phyloP scores from a whole-genome alignment of 1,140 invertebrate species.

The Leguminivora glycinivorella region DNA sequence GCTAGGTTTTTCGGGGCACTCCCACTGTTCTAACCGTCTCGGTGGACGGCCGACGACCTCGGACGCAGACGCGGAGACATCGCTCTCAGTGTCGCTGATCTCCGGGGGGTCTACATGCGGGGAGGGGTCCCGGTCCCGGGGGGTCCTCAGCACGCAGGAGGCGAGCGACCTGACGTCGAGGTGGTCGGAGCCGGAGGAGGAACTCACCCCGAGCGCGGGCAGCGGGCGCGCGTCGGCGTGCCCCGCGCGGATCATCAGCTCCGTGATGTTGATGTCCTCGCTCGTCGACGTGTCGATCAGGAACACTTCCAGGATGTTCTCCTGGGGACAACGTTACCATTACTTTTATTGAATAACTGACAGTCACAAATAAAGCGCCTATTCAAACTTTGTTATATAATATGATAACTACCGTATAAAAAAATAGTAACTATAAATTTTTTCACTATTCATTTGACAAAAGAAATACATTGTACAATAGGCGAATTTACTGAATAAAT shows the following conservation, averaged over 20 bases:
- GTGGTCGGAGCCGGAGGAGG: neutral
- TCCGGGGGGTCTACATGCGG: neutral
- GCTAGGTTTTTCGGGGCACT: neutral
- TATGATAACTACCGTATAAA: too few species aligned
- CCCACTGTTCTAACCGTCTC: constrained; percentile 41
- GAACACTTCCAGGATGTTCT: constrained; percentile 53
- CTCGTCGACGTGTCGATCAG: constrained; percentile 57
- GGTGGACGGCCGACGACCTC: constrained; percentile 37
- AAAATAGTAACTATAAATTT: too few species aligned
- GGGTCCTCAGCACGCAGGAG: constrained; percentile 19
- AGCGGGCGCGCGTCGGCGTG: constrained; percentile 52
- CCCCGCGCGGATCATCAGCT: constrained; percentile 49
- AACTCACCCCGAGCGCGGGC: neutral
- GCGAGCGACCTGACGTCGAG: constrained; percentile 37
- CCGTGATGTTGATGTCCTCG: constrained; percentile 51
- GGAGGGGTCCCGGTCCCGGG: constrained; percentile 1
- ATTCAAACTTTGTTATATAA: too few species aligned
- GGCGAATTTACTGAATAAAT: too few species aligned
- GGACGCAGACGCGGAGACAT: constrained; percentile 46
- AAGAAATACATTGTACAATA: too few species aligned
- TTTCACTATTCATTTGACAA: too few species aligned
- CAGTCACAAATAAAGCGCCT: too few species aligned
- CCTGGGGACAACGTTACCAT: constrained; percentile 36
- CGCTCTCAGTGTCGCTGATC: constrained; percentile 35
- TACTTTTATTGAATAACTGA: too few species aligned